Conservation (phyloP, 2,888 invertebrate genomes). For the Papilio elwesi region DNA sequence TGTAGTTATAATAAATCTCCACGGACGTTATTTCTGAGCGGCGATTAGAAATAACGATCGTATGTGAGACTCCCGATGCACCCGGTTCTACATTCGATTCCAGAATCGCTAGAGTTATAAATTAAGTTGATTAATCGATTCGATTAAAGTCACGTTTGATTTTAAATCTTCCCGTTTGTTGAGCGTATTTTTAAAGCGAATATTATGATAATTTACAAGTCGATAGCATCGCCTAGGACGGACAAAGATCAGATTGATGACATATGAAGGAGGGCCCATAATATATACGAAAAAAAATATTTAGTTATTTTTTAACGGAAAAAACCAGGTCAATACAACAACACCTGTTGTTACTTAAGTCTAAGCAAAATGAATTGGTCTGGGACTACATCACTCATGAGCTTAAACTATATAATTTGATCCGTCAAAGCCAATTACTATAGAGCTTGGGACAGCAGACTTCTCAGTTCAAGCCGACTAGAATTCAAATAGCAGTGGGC, state of each 20-base stretch:
- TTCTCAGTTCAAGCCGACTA: too few species aligned
- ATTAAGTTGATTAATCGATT: slow-evolving; percentile 49
- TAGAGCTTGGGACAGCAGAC: too few species aligned
- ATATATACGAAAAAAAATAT: background rate
- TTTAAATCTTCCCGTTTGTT: slow-evolving; percentile 14
- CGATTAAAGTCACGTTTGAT: slow-evolving; percentile 41
- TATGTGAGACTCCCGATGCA: slow-evolving; percentile 65
- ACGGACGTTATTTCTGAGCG: slow-evolving; percentile 67
- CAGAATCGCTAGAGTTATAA: slow-evolving; percentile 52
- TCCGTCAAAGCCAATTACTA: too few species aligned
- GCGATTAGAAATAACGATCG: slow-evolving; percentile 61
- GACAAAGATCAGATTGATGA: background rate
- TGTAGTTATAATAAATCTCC: slow-evolving; percentile 50
- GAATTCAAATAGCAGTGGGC: too few species aligned
- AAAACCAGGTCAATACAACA: too few species aligned
- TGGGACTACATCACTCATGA: too few species aligned
- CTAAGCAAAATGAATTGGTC: too few species aligned
- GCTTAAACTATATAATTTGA: too few species aligned
- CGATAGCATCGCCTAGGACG: background rate
- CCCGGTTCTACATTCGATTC: slow-evolving; percentile 59
- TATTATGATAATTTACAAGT: slow-evolving; percentile 5
- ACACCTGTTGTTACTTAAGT: too few species aligned
- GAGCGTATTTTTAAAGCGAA: slow-evolving; percentile 1
- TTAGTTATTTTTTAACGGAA: too few species aligned
- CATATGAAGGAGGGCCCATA: background rate